Percentiles rank a stretch among this genome's conserved stretches.
Conservation (phyloP, 35 echinoderm and acorn worm genomes). For the Lytechinus pictus region DNA sequence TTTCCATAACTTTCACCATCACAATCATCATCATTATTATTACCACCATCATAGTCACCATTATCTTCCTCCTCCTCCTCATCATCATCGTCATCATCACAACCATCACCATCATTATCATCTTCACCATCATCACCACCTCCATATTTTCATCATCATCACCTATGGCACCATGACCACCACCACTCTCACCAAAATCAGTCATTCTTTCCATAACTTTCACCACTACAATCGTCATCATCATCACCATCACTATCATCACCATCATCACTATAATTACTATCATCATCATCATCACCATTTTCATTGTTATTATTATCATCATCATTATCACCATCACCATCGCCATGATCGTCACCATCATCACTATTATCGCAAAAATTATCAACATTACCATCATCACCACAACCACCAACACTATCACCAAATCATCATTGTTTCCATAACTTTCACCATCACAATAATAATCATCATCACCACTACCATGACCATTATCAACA, state of each 20-base stretch:
- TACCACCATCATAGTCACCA: constrained; percentile 14
- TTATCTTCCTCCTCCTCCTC: neutral
- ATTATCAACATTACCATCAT: neutral
- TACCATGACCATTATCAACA: constrained; percentile 41
- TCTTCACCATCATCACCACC: no score
- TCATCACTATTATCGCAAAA: neutral
- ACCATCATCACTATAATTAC: neutral
- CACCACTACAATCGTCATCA: no score
- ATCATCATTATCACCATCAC: constrained; percentile 23
- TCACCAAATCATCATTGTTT: constrained; percentile 8
- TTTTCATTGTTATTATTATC: neutral
- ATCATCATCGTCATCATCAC: constrained; percentile 10
- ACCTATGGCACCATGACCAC: no score
- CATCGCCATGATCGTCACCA: constrained; percentile 15
- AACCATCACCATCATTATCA: no score
- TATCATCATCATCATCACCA: constrained; percentile 43
- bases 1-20: neutral
- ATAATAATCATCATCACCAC: neutral
- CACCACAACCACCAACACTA: neutral
- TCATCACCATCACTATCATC: constrained; percentile 5
- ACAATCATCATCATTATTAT: neutral
- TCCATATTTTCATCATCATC: no score
- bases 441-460: constrained; percentile 25
- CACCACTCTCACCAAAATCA: no score
- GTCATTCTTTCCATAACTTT: no score